Evolutionary conservation across 1,140 invertebrate genomes (phyloP).

Genomic region (Trichonephila clavata): DNA sequence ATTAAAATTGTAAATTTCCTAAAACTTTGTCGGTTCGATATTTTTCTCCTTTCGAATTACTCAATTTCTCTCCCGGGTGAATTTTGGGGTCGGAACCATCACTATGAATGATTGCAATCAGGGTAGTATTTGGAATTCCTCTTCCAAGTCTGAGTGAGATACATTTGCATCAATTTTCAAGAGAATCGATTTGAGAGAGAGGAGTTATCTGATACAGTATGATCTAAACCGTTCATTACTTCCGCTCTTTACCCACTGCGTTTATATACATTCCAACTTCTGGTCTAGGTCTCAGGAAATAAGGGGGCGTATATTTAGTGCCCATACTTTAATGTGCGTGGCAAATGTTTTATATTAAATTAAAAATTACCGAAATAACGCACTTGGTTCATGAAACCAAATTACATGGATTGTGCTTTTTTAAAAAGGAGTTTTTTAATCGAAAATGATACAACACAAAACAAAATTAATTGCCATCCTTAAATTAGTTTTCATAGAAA

Average conservation of each 20-base stretch:
- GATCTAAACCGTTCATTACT: constrained; percentile 67
- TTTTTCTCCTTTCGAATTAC: neutral
- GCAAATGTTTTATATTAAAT: neutral
- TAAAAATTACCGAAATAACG: no score
- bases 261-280: constrained; percentile 19
- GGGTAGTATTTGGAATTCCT: constrained; percentile 13
- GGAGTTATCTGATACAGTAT: constrained; percentile 64
- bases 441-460: no score
- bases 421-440: no score
- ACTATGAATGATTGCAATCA: constrained; percentile 20
- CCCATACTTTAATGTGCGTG: neutral
- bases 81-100: neutral
- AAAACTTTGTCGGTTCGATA: neutral
- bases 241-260: neutral
- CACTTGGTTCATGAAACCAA: no score
- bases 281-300: neutral
- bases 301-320: neutral
- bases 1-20: neutral
- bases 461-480: no score
- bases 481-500: no score
- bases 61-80: neutral
- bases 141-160: neutral
- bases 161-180: constrained; percentile 62
- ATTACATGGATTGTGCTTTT: no score
- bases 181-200: constrained; percentile 33